Base-by-base conservation (phyloP, 2,888 invertebrate species). In the Argyresthia albistria region DNA sequence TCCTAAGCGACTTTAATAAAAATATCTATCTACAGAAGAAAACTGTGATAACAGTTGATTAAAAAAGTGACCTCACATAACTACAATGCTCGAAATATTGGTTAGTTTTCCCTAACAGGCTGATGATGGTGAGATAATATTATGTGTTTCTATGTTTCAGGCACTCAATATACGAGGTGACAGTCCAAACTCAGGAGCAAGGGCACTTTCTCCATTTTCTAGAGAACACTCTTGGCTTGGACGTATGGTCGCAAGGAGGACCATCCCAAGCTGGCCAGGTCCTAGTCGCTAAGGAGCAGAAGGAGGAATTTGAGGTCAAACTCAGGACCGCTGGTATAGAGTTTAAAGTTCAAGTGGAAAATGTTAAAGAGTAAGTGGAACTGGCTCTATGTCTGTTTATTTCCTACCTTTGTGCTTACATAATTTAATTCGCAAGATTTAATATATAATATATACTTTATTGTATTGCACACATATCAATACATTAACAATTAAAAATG, bases 341-440 rank as follows among this genome's bases (percentile, higher is more conserved):
- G 25, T 76, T 62, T 57, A 65, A 56, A 35, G 55, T 75, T 10
- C 57, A 61, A 15, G 60, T 63, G 6, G 67, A 72, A n/a, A 76
- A 80, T 59, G 64, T 80, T 51, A 74, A 66, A 60, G 70, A 75
- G 80, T 79, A 65, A 73, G 78, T 70, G 16, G 11, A 9, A 15
- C 36, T 9, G 7, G 9, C 8, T 36, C 9, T 36, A 9, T 9
- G 7, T 36, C 36, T 8, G 36, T 36, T 36, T 36, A 9, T 36
- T 36, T 36, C 9, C 36, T 36, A 9, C 7, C 8, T 8, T 36
- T 36, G 36, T n/a, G n/a, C n/a, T n/a, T n/a, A n/a, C n/a, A n/a
- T n/a, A n/a, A n/a, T n/a, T n/a, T n/a, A n/a, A n/a, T n/a, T n/a
- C n/a, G n/a, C n/a, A n/a, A n/a, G n/a, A n/a, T n/a, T n/a, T n/a